These are phyloP conservation scores for Hepsetus odoe DNA, from an alignment of 2,113 vertebrate genomes.

Conservation along the genomic window DNA sequence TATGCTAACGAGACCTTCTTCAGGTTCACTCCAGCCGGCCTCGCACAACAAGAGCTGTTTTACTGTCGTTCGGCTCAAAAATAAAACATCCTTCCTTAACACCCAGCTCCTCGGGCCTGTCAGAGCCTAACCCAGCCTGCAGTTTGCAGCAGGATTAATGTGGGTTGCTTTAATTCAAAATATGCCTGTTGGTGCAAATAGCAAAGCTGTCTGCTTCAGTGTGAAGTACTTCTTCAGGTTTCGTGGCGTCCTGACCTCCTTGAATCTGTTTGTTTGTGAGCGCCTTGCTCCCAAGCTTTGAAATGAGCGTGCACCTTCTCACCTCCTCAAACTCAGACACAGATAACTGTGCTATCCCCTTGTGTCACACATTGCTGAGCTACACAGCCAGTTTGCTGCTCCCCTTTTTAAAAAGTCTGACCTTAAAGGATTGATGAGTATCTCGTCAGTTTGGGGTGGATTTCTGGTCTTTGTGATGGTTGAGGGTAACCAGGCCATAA, in stretches of 20 bases:
- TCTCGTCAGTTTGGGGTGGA: slow-evolving; percentile 9
- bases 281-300: neutral
- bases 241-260: too few relatives aligned
- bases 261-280: neutral
- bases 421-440: neutral
- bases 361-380: neutral
- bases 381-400: neutral
- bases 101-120: neutral
- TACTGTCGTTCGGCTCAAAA: neutral
- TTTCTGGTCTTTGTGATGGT: neutral
- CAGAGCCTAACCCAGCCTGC: neutral
- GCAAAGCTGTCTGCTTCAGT: too few relatives aligned
- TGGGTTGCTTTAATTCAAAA: too few relatives aligned
- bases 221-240: too few relatives aligned
- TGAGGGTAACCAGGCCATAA: slow-evolving; percentile 11
- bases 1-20: neutral
- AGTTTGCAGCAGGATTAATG: neutral
- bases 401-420: neutral
- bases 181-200: too few relatives aligned
- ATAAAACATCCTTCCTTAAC: neutral
- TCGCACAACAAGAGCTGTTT: too few relatives aligned
- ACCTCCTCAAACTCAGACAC: neutral
- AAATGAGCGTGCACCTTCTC: neutral
- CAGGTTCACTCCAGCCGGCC: neutral
- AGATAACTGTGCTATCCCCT: neutral